Conservation (phyloP, 2,888 invertebrate genomes). For the Deladenus siricidicola region DNA sequence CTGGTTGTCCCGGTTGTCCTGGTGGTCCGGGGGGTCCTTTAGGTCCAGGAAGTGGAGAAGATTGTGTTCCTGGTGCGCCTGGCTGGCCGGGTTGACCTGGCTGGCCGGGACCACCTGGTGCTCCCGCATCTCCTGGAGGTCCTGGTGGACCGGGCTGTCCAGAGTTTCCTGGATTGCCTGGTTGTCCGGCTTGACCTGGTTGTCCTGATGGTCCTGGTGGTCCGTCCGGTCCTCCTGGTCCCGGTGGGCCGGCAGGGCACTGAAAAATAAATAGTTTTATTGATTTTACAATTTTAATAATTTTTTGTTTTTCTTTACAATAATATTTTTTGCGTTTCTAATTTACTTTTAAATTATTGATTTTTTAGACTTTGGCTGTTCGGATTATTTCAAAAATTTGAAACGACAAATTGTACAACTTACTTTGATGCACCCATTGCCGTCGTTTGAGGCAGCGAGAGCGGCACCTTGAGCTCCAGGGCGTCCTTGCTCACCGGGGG, state of each 20-base stretch:
- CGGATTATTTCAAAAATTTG: background rate
- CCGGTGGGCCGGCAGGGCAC: slow-evolving; percentile 24
- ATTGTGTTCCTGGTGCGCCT: slow-evolving; percentile 29
- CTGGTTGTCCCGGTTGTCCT: slow-evolving; percentile 27
- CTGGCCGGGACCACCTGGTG: slow-evolving; percentile 12
- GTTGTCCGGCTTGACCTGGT: slow-evolving; percentile 17
- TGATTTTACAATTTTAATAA: background rate
- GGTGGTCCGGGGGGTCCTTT: slow-evolving; percentile 23
- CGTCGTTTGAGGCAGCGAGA: slow-evolving; percentile 6
- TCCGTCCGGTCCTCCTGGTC: slow-evolving; percentile 17
- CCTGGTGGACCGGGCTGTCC: slow-evolving; percentile 29
- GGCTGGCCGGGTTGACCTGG: slow-evolving; percentile 34
- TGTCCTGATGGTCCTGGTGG: slow-evolving; percentile 18
- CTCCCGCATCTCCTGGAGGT: slow-evolving; percentile 13
- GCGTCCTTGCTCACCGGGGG: slow-evolving; percentile 25
- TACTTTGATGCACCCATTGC: slow-evolving; percentile 5
- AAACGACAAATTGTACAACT: slow-evolving; percentile 9
- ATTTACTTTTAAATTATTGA: too few species aligned
- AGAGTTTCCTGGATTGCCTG: slow-evolving; percentile 18
- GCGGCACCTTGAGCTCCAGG: slow-evolving; percentile 11
- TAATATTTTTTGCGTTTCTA: too few species aligned
- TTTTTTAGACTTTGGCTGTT: too few species aligned
- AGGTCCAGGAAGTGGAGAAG: background rate
- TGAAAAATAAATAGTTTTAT: background rate
- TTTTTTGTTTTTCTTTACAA: background rate